Evolutionary conservation across 1,140 invertebrate species (phyloP), one percentile per base, ranked within the genome.

Genomic region (Belonocnema kinseyi): DNA sequence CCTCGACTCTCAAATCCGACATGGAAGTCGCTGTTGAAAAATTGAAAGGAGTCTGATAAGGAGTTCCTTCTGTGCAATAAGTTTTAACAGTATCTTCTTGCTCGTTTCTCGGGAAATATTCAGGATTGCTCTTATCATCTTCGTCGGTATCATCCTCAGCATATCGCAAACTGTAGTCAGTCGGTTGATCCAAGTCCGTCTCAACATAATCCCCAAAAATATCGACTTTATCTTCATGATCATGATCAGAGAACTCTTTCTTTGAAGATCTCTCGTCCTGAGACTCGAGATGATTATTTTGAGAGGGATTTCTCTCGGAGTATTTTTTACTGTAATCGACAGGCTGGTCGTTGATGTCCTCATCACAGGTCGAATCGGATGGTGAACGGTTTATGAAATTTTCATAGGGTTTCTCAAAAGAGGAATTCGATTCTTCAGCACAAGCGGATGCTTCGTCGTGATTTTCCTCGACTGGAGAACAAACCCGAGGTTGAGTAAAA

Each of bases 21-120:
- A 98, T 95, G 0, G 97, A 99, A 0, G 97, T 97, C 0, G 97
- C 96, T 16, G 95, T 97, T 0, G 97, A 98, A 87, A 97, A 97
- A 85, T 95, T 96, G 70, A 95, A 94, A 1, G 97, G 97, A 0
- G 97, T 98, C 85, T 97, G 96, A 83, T 97, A 95, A 0, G 97
- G 97, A 0, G 97, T 99, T 21, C 97, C 97, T 92, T 99, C 98
- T 0, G 97, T 98, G 84, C 95, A 98, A 86, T 98, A 99, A 66
- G 97, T 98, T 88, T 97, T 97, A 3, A 98, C 93, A 3, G 96
- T 96, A 86, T 98, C 97, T 82, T 97, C 96, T 77, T 93, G 90
- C 56, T 91, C 91, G 7, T 87, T 90, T 11, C 84, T 85, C 14
- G 86, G 84, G 78, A 90, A 92, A 80, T 93, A 92, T 46, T 92